Percentiles rank a stretch among this genome's conserved stretches.
These are phyloP conservation scores for Sminthurinus aureus DNA, from an alignment of 2,888 invertebrate species.

Conservation along the genomic window DNA sequence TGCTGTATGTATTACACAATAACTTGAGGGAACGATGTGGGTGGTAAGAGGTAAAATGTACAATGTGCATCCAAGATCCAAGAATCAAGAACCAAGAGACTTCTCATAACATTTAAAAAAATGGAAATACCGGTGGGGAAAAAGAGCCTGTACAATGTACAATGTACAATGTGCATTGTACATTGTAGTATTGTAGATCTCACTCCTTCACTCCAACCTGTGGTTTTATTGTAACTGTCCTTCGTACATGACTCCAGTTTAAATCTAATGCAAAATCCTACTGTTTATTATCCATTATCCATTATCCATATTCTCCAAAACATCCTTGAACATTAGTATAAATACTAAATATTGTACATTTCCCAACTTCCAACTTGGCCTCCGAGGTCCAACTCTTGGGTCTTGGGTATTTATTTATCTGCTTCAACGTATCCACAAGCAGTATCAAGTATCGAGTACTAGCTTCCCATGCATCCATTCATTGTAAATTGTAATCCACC, in stretches of 20 bases:
- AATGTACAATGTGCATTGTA: too few species aligned
- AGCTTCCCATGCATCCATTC: too few species aligned
- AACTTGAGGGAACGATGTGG: conserved; percentile 20
- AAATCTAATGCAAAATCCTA: conserved; percentile 11
- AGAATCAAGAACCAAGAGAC: too few species aligned
- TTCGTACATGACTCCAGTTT: neutral
- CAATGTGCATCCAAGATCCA: too few species aligned
- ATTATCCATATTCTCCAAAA: too few species aligned
- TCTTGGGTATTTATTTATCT: too few species aligned
- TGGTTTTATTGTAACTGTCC: too few species aligned
- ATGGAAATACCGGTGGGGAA: neutral
- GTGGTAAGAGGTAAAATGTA: conserved; percentile 11
- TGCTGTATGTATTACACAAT: neutral
- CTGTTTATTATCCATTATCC: neutral
- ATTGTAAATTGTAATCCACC: too few species aligned
- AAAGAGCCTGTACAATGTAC: neutral
- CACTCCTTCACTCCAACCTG: neutral
- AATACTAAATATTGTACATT: neutral
- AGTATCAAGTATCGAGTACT: too few species aligned
- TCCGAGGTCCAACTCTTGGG: neutral
- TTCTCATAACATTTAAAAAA: neutral
- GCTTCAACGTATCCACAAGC: too few species aligned
- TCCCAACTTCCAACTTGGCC: neutral
- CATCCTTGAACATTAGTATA: neutral
- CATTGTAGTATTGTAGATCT: too few species aligned